Evolutionary conservation across 2,113 vertebrate genomes (phyloP).

Genomic region (Ia io): DNA sequence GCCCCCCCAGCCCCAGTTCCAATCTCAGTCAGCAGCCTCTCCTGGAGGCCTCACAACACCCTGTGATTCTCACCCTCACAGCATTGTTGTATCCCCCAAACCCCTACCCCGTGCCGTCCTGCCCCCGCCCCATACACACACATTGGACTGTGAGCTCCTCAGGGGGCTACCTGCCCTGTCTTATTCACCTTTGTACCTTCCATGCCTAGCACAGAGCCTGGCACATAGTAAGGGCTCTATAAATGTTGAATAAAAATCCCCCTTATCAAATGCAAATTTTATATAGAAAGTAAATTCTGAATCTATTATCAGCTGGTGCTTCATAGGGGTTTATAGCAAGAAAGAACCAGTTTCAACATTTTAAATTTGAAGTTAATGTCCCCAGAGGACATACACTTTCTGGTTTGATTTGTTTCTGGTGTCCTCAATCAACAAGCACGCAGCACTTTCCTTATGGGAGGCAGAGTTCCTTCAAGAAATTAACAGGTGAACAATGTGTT

Average conservation of each 20-base stretch:
- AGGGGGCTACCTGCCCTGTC: background rate
- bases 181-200: background rate
- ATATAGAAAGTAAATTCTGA: background rate
- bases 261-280: background rate
- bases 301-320: background rate
- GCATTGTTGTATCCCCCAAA: background rate
- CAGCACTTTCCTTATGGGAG: background rate
- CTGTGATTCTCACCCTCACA: background rate
- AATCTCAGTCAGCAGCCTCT: background rate
- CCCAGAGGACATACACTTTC: background rate
- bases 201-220: background rate
- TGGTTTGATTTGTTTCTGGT: background rate
- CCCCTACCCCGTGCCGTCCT: fast-evolving
- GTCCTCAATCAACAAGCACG: background rate
- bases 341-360: background rate
- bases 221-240: background rate
- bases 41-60: too few species aligned
- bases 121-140: background rate
- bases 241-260: background rate
- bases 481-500: background rate
- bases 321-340: background rate
- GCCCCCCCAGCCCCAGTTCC: background rate
- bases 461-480: background rate
- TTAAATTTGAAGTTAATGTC: background rate
- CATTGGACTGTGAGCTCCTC: background rate